Evolutionary conservation across 2,113 vertebrate genomes (phyloP), one percentile per base, ranked within the genome.

Genomic region (Melanerpes aurifrons): DNA sequence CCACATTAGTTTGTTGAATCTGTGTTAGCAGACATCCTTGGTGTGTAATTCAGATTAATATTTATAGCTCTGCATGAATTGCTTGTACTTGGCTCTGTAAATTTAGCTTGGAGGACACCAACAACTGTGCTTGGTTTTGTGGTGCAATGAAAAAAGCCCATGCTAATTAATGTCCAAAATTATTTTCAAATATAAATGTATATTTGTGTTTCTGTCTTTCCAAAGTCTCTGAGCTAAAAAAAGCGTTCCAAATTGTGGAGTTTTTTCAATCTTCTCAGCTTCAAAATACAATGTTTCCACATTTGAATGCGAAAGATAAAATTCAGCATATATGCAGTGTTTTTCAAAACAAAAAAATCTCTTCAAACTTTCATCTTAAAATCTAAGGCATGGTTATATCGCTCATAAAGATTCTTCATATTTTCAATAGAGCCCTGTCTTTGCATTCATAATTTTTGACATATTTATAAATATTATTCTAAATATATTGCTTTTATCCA

Each of bases 1-100:
- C 78, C 84, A 95, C 81, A 96, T 96, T 97, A 97, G 80, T 92
- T 91, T 94, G 89, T 95, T 93, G 95, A 96, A 95, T 94, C 87
- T 95, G 63, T 94, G 91, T 94, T 86, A 92, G 79, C 9, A 2
- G 92, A 74, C 94, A 96, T 97, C 96, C 76, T 94, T 96, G 89
- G 54, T 93, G 87, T 89, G 71, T 85, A 87, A 68, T 47, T 96
- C 92, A 94, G 74, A 96, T 95, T 93, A 96, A 94, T 97, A 97
- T 97, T 97, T 95, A 93, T 94, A 96, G 75, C 63, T 69, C 94
- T 93, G 74, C 70, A 56, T 79, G 70, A 87, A 93, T 95, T 94
- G 92, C 64, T 61, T 68, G 7, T 91, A 72, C 54, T 71, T 91
- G 54, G 81, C 63, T 96, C 85, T 94, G 58, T 71, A 92, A 96